Evolutionary conservation across 1,140 invertebrate genomes (phyloP).

Genomic region (Cydia pomonella): DNA sequence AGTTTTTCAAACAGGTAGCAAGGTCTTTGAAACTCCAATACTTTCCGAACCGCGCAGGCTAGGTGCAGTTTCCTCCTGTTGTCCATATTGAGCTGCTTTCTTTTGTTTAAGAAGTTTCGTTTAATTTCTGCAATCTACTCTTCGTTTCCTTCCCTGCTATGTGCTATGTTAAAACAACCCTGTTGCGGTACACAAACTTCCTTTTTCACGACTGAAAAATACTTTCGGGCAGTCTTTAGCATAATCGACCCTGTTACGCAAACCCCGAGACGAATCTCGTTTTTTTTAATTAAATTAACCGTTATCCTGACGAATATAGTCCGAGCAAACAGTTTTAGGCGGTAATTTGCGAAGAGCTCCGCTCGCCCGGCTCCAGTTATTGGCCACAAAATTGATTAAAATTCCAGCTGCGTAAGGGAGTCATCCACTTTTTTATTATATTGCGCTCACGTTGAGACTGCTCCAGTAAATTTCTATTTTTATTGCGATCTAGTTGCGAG

Average conservation of each 20-base stretch:
- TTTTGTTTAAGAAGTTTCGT: no score
- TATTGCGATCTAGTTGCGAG: slow-evolving; percentile 25
- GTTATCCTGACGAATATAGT: slow-evolving; percentile 59
- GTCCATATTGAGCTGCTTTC: no score
- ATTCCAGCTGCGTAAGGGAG: slow-evolving; percentile 58
- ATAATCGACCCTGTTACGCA: slow-evolving; percentile 50
- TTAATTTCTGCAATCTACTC: no score
- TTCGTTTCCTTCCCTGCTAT: neutral
- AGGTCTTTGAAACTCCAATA: no score
- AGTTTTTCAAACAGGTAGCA: no score
- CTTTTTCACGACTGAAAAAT: neutral
- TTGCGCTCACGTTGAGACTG: slow-evolving; percentile 43
- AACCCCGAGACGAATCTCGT: slow-evolving; percentile 45
- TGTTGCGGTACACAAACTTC: neutral
- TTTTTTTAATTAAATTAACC: slow-evolving; percentile 56
- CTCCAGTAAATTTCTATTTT: slow-evolving; percentile 42
- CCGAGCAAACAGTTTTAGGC: slow-evolving; percentile 54
- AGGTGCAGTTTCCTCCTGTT: no score
- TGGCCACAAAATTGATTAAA: slow-evolving; percentile 71
- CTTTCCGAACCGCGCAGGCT: no score
- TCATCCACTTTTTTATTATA: slow-evolving; percentile 57
- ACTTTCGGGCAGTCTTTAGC: neutral
- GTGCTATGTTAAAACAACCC: neutral
- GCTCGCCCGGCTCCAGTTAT: slow-evolving; percentile 53
- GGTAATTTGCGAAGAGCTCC: slow-evolving; percentile 60